Base-by-base conservation (phyloP, 2,113 vertebrate genomes). In the Aramus guarauna region DNA sequence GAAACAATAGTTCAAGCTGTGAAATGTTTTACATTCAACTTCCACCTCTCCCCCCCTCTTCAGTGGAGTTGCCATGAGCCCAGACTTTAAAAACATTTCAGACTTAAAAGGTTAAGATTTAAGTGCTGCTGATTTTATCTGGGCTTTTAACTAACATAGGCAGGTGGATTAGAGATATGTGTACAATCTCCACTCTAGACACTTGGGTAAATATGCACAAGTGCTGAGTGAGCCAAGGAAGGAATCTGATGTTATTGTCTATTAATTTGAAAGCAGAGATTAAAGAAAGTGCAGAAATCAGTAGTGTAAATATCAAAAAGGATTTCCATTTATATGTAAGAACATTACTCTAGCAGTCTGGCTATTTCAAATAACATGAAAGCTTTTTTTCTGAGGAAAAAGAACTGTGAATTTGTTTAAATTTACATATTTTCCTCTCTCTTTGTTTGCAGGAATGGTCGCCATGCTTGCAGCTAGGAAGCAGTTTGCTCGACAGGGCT, bases 231-330 rank as follows among this genome's bases (percentile, higher is more conserved):
- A 97, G 97, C 97, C 97, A 93, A 98, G 98, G 98, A 97, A 98
- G 98, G 98, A 99, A 98, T 98, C 98, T 98, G 97, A 98, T 97
- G 98, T 98, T 98, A 98, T 99, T 99, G 98, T 98, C 98, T 99
- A 98, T 99, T 99, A 99, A 99, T 99, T 99, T 99, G 98, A 99
- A 99, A 98, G 98, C 97, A 98, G 98, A 99, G 99, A 99, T 99
- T 99, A 99, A 98, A 98, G 98, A 98, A 98, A 98, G 98, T 96
- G 97, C 97, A 98, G 98, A 98, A 99, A 99, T 98, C 98, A 98
- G 98, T 97, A 98, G 98, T 97, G 98, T 98, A 99, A 99, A 99
- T 98, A 99, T 97, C 97, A 98, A 96, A 97, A 98, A 98, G 98
- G 98, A 98, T 98, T 98, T 98, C 97, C 98, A 98, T 98, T 98